These are phyloP conservation scores for Mycalesis mineus DNA, from an alignment of 2,888 invertebrate genomes.

Conservation along the genomic window DNA sequence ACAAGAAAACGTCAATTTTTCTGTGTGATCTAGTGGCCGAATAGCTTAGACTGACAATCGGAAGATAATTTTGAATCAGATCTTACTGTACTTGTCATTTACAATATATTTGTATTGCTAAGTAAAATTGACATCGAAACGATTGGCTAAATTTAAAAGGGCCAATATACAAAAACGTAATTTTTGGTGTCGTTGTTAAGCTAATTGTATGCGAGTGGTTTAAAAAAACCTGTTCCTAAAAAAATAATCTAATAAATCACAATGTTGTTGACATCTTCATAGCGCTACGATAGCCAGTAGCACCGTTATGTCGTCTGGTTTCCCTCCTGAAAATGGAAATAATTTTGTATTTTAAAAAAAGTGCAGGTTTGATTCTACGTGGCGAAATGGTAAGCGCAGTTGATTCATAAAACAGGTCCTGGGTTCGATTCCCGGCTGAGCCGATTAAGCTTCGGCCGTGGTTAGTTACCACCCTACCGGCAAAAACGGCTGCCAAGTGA, in stretches of 20 bases:
- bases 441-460: background rate
- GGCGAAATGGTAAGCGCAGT: no score
- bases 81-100: conserved; percentile 16
- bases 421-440: no score
- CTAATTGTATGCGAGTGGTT: conserved; percentile 45
- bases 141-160: conserved; percentile 31
- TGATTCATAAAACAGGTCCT: no score
- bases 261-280: conserved; percentile 69
- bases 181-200: conserved; percentile 66
- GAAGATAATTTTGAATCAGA: conserved; percentile 11
- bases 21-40: background rate
- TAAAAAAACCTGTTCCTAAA: conserved; percentile 51
- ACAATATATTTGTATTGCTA: background rate
- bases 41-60: background rate
- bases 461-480: background rate
- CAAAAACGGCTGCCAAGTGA: background rate
- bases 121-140: conserved; percentile 4
- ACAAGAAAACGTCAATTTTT: background rate
- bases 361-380: no score
- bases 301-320: conserved; percentile 99
- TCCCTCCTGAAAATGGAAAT: conserved; percentile 87
- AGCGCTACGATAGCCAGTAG: conserved; percentile 95
- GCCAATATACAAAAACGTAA: conserved; percentile 17
- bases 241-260: conserved; percentile 50
- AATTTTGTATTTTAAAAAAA: no score